phyloP scores from a whole-genome alignment of 2,113 vertebrate species.

The Mirza zaza region DNA sequence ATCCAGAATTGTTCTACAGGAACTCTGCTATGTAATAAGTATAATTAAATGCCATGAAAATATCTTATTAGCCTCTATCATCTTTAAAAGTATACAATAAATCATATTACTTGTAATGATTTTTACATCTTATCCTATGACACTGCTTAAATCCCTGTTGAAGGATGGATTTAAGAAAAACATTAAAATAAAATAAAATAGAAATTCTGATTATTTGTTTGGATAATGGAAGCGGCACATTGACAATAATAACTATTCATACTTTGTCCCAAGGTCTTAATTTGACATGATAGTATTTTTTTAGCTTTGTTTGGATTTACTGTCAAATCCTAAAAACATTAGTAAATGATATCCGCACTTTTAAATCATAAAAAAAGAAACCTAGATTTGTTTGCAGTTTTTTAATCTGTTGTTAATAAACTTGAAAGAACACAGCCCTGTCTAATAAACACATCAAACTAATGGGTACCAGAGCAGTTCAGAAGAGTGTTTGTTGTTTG shows the following conservation, averaged over 20 bases:
- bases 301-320: conserved; percentile 70
- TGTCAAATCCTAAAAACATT: conserved; percentile 66
- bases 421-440: conserved; percentile 85
- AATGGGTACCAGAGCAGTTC: conserved; percentile 83
- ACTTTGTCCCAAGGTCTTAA: neutral
- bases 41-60: neutral
- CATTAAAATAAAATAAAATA: neutral
- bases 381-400: conserved; percentile 84
- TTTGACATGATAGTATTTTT: conserved; percentile 61
- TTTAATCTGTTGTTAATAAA: conserved; percentile 89
- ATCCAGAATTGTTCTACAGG: neutral
- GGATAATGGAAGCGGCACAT: neutral
- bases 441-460: conserved; percentile 88
- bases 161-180: neutral
- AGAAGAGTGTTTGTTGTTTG: conserved; percentile 86
- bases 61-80: neutral
- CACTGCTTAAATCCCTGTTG: neutral
- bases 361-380: conserved; percentile 77
- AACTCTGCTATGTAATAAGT: neutral
- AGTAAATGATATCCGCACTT: conserved; percentile 61
- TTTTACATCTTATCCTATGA: neutral
- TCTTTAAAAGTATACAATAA: neutral
- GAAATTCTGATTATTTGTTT: neutral
- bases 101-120: neutral
- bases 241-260: neutral